phyloP scores from a whole-genome alignment of 1,140 invertebrate species.

The Dinothrombium tinctorium region DNA sequence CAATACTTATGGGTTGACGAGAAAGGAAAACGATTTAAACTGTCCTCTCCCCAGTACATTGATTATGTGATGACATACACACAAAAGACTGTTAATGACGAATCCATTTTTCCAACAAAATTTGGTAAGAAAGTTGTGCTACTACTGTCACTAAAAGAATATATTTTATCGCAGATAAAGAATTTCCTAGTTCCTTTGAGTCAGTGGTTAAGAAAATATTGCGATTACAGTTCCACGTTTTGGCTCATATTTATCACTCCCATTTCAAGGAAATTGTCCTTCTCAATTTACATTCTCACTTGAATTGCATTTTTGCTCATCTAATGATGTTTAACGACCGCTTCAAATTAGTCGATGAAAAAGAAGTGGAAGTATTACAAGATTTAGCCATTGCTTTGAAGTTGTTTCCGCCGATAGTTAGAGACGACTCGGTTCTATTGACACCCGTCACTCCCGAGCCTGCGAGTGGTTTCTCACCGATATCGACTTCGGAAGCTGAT shows the following conservation, averaged over 20 bases:
- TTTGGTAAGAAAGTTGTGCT: conserved; percentile 73
- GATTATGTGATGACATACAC: conserved; percentile 97
- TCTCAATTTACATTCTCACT: conserved; percentile 70
- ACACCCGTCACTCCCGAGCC: neutral
- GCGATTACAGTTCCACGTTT: conserved; percentile 82
- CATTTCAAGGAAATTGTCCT: conserved; percentile 86
- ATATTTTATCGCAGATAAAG: conserved; percentile 42
- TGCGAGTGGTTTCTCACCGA: neutral
- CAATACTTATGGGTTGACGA: conserved; percentile 96
- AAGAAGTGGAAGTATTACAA: conserved; percentile 79
- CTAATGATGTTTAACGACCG: conserved; percentile 58
- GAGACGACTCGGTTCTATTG: neutral
- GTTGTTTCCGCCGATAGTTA: conserved; percentile 14
- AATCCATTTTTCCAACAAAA: conserved; percentile 91
- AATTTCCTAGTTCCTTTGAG: conserved; percentile 83
- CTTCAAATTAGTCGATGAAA: conserved; percentile 75
- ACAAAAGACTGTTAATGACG: conserved; percentile 88
- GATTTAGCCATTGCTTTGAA: conserved; percentile 26
- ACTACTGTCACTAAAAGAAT: too few relatives aligned
- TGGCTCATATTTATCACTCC: conserved; percentile 90
- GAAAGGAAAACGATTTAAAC: conserved; percentile 87
- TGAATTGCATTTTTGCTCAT: conserved; percentile 89
- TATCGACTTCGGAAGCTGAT: neutral
- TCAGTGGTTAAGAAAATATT: conserved; percentile 84
- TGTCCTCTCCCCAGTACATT: conserved; percentile 89